Percentiles rank a stretch among this genome's conserved stretches.
phyloP scores from a whole-genome alignment of 2,797 vertebrate species.

The Steatocranus sp. region DNA sequence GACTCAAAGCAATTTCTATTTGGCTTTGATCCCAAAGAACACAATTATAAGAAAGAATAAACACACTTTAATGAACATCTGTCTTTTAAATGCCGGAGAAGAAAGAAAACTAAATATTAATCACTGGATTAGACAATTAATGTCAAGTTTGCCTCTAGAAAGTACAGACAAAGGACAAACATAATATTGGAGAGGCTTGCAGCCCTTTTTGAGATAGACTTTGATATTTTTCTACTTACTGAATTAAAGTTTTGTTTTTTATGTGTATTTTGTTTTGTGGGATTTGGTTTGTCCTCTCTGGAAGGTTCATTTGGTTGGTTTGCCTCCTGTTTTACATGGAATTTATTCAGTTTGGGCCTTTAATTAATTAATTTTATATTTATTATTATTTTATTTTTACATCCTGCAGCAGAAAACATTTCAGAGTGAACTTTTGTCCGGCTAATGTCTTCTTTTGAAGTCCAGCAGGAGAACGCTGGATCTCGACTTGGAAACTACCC shows the following conservation, averaged over 20 bases:
- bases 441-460: background rate
- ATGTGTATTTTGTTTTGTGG: background rate
- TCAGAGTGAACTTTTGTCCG: background rate
- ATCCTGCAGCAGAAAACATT: background rate
- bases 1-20: background rate
- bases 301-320: background rate
- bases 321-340: background rate
- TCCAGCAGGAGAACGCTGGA: background rate
- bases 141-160: background rate
- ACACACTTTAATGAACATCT: background rate
- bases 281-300: background rate
- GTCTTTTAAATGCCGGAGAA: background rate
- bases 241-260: background rate
- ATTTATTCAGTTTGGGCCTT: background rate
- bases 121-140: background rate
- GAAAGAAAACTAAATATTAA: background rate
- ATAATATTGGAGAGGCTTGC: too few species aligned
- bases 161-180: background rate
- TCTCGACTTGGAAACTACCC: background rate
- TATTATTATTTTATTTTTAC: background rate
- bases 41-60: background rate
- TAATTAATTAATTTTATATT: fast-evolving
- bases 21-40: background rate
- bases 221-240: background rate
- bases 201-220: fast-evolving